Base-by-base conservation (phyloP, 1,140 invertebrate genomes). In the Cotesia chilonis region DNA sequence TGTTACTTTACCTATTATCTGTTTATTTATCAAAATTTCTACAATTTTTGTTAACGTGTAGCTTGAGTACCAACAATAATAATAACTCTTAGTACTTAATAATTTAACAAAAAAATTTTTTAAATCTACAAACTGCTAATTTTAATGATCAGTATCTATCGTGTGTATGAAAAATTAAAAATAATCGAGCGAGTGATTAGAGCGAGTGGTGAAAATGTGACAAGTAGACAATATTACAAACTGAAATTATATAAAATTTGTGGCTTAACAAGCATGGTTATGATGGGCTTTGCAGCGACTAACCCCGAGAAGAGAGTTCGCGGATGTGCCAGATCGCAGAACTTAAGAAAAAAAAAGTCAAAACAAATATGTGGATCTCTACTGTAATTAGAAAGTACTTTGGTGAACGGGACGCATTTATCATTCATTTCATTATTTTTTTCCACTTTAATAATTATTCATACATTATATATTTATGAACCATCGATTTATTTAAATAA, bases 211-310 rank as follows among this genome's bases (percentile, higher is more conserved):
- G 70, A 73, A 52, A 68, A 38, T 68, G 54, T 20, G 36, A 72
- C 61, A 64, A 64, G 37, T n/a, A 64, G 38, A 38, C 4, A n/a
- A 65, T 41, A 61, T 20, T 36, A 57, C 57, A 68, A 55, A 65
- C 41, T 47, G 65, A 47, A 71, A 52, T 57, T 37, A 37, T 4
- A 64, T 64, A 77, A 78, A 79, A 81, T 14, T 77, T 84, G 81
- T 85, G 64, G 82, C 83, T 84, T 87, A 85, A 87, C 81, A 79
- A 87, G 85, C 85, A 87, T 87, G 54, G 17, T 14, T 55, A 55
- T 55, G 85, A 70, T 78, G 76, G 79, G 84, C 85, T 86, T 87
- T 85, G 85, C 85, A 87, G 85, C 85, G 82, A 87, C 83, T 86
- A 87, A 87, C 83, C 78, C 77, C 78, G 75, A 72, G 74, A 78